These are phyloP conservation scores for Platycercus adscitus DNA, from an alignment of 2,113 vertebrate genomes.

Conservation along the genomic window DNA sequence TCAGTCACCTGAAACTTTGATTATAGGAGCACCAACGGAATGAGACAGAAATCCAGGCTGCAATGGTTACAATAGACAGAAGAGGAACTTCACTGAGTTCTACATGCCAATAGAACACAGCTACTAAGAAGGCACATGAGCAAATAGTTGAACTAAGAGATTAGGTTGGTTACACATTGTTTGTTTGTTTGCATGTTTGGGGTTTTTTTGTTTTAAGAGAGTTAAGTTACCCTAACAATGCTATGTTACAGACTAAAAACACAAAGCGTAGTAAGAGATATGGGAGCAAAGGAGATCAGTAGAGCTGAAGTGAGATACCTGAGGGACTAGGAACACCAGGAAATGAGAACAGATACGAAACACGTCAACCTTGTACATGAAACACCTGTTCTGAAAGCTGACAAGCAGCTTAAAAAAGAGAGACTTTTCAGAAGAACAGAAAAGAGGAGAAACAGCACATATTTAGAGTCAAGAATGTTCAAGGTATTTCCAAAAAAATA, in stretches of 20 bases:
- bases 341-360: background rate
- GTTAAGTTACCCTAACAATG: background rate
- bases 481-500: background rate
- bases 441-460: background rate
- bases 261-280: background rate
- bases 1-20: background rate
- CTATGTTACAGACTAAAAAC: background rate
- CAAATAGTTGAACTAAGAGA: background rate
- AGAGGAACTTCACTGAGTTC: background rate
- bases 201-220: background rate
- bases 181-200: background rate
- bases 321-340: background rate
- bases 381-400: background rate
- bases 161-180: background rate
- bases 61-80: background rate
- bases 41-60: background rate
- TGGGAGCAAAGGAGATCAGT: background rate
- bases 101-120: rapidly evolving
- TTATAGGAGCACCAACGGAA: background rate
- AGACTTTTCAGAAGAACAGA: background rate
- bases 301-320: background rate
- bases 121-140: background rate
- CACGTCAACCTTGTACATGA: background rate
- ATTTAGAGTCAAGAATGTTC: background rate
- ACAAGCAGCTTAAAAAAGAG: background rate